Evolutionary conservation across 2,113 vertebrate genomes (phyloP).

Genomic region (Planiliza haematocheilus): DNA sequence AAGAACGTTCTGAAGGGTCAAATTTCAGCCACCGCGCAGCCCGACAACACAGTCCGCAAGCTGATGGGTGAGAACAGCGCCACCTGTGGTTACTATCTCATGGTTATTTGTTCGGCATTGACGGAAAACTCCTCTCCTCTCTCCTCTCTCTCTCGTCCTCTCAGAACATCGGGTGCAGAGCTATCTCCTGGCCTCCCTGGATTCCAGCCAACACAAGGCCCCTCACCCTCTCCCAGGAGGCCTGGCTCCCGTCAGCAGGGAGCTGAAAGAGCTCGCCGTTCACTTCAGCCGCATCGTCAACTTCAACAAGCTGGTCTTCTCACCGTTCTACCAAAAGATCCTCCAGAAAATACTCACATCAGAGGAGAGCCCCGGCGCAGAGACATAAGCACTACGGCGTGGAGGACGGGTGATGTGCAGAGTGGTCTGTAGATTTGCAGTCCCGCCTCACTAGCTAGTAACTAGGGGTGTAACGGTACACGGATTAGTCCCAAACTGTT

Average conservation of each 20-base stretch:
- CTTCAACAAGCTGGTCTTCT: conserved; percentile 97
- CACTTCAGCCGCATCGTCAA: conserved; percentile 91
- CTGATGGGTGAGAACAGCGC: conserved; percentile 87
- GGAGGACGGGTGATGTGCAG: background rate
- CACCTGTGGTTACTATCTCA: too few species aligned
- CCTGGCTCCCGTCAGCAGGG: conserved; percentile 88
- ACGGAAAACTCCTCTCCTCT: background rate
- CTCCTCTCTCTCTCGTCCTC: conserved; percentile 35
- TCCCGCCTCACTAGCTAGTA: background rate
- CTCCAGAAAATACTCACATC: conserved; percentile 84
- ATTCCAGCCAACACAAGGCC: conserved; percentile 84
- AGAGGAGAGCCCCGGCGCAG: conserved; percentile 53
- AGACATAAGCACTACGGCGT: conserved; percentile 34
- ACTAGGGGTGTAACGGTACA: too few species aligned
- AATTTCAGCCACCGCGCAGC: conserved; percentile 84
- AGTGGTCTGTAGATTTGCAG: background rate
- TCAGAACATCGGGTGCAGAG: conserved; percentile 90
- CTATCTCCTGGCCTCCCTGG: conserved; percentile 89
- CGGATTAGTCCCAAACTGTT: too few species aligned
- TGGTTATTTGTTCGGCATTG: background rate
- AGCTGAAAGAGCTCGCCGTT: conserved; percentile 90
- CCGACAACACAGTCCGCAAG: conserved; percentile 88
- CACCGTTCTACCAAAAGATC: conserved; percentile 92
- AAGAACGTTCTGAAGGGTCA: conserved; percentile 89
- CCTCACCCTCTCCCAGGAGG: conserved; percentile 88